Evolutionary conservation across 1,140 invertebrate species (phyloP), one percentile per base, ranked within the genome.

Genomic region (Brachionus manjavacas): DNA sequence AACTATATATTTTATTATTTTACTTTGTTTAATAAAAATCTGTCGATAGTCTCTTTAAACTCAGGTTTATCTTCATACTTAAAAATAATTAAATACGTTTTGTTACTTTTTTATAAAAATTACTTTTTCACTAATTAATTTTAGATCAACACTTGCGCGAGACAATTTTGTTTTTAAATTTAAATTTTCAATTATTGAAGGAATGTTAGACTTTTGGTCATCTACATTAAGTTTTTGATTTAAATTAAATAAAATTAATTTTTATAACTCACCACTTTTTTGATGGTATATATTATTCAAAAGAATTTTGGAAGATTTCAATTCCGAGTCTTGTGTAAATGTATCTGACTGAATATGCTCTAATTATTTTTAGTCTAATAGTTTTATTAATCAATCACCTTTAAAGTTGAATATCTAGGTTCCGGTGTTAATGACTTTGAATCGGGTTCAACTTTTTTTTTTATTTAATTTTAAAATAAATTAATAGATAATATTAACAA

Each of bases 1-100:
- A 0, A 43, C 20, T 20, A 16, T 41, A 74, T 9, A 0, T 46
- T 74, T 16, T 16, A 8, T 41, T 74, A 28, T n/a, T 74, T 41
- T 74, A 74, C 70, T 43, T 74, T 74, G 16, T 76, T 46, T 49
- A 49, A 76, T 76, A 76, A 49, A 25, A 76, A 25, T 49, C 72
- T 31, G 11, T 76, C 41, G 14, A 76, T 76, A 9, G 41, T 76
- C 3, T 76, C 41, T 76, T 76, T 76, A 49, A 46, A 49, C 14
- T 23, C 39, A 20, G 72, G 72, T 25, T 76, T 76, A 25, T 76
- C 23, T 52, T 76, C 72, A 14, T 49, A 49, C 72, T 76, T 28
- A 2, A 76, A 12, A 49, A 11, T 4, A 49, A 76, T n/a, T 14
- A 49, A 3, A 14, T 6, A 25, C 14, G 31, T 35, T 43, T 74